These are phyloP conservation scores for Antheraea assamensis DNA, from an alignment of 2,888 invertebrate species.

Conservation along the genomic window DNA sequence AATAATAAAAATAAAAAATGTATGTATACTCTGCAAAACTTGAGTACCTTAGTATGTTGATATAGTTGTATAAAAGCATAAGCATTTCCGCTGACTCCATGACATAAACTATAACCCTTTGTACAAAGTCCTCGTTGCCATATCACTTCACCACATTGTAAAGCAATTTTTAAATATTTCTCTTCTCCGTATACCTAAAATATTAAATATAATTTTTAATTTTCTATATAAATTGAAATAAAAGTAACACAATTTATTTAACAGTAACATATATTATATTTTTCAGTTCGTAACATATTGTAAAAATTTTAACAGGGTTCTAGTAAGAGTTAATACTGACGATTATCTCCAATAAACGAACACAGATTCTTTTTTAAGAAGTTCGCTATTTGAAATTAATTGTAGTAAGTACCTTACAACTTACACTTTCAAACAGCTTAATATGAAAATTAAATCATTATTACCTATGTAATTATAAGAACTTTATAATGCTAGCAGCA, in stretches of 20 bases:
- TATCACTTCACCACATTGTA: constrained; percentile 87
- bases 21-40: constrained; percentile 8
- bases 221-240: neutral
- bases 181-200: constrained; percentile 85
- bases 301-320: too few relatives aligned
- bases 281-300: too few relatives aligned
- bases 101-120: constrained; percentile 94
- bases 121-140: constrained; percentile 91
- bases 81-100: constrained; percentile 94
- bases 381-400: too few relatives aligned
- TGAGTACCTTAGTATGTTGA: constrained; percentile 86
- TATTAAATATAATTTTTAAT: neutral
- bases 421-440: too few relatives aligned
- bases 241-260: too few relatives aligned
- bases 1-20: neutral
- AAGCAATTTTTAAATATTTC: constrained; percentile 86
- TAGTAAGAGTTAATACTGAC: too few relatives aligned
- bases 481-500: neutral
- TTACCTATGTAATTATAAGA: neutral
- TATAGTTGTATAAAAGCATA: constrained; percentile 91
- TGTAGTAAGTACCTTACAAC: too few relatives aligned
- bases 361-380: too few relatives aligned
- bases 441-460: neutral
- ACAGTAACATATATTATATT: too few relatives aligned
- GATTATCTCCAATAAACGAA: too few relatives aligned